These are phyloP conservation scores for Narcine bancroftii DNA, from an alignment of 2,113 vertebrate species.

Conservation along the genomic window DNA sequence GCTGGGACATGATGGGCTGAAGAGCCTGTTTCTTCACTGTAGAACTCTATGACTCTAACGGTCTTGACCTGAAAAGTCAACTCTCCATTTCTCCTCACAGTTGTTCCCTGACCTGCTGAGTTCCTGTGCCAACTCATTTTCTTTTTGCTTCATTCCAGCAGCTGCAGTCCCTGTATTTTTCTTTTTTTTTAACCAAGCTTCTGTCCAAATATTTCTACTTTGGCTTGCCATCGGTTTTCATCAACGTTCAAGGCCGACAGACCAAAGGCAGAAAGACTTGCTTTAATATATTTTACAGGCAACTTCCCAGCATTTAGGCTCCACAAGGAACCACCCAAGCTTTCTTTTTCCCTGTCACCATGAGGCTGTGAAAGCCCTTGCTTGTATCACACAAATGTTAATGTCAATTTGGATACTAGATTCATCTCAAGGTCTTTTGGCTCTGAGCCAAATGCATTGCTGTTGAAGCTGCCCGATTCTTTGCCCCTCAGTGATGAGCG, in stretches of 20 bases:
- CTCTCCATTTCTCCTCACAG: no score
- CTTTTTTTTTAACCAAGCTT: not conserved
- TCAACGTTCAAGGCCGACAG: not conserved
- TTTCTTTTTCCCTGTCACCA: not conserved
- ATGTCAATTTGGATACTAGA: not conserved
- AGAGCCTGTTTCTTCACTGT: no score
- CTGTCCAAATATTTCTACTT: not conserved
- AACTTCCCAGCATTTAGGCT: no score
- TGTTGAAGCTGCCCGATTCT: not conserved
- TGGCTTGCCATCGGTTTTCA: not conserved
- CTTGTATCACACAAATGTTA: not conserved
- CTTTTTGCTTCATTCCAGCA: not conserved
- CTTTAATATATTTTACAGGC: no score
- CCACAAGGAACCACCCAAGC: not conserved
- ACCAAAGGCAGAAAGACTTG: no score
- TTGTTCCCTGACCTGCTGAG: no score
- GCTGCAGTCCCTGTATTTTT: no score
- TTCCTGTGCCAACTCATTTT: no score
- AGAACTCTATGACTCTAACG: no score
- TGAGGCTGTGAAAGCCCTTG: not conserved
- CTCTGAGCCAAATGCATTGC: not conserved
- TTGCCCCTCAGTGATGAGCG: not conserved
- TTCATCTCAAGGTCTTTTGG: not conserved
- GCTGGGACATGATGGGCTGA: no score
- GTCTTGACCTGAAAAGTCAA: no score